phyloP scores from a whole-genome alignment of 2,888 invertebrate genomes.

The Coelopa pilipes region DNA sequence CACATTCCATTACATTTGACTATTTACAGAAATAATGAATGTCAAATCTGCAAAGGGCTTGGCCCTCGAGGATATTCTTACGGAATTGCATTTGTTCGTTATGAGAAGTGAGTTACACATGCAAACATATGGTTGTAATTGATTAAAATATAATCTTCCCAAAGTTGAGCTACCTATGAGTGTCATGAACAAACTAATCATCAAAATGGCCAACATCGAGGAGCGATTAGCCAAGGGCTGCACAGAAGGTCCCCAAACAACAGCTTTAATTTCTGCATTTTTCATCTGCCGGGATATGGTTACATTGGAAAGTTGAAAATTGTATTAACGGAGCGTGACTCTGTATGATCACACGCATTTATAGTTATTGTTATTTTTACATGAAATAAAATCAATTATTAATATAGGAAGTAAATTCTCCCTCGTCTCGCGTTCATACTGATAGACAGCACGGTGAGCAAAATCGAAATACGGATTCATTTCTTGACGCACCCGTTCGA shows the following conservation, averaged over 20 bases:
- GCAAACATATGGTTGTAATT: too few relatives aligned
- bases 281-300: slow-evolving; percentile 75
- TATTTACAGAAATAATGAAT: slow-evolving; percentile 76
- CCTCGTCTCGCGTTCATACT: slow-evolving; percentile 36
- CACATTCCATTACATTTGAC: not conserved
- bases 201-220: slow-evolving; percentile 91
- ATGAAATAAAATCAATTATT: not conserved
- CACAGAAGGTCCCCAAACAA: slow-evolving; percentile 89
- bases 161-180: slow-evolving; percentile 88
- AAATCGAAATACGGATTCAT: slow-evolving; percentile 74
- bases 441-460: slow-evolving; percentile 65
- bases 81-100: slow-evolving; percentile 88
- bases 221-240: slow-evolving; percentile 86
- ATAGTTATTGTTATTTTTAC: not conserved
- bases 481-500: slow-evolving; percentile 70
- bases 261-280: slow-evolving; percentile 90
- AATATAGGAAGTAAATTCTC: not conserved
- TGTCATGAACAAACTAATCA: slow-evolving; percentile 80
- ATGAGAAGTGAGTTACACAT: slow-evolving; percentile 86
- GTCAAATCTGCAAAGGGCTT: slow-evolving; percentile 90
- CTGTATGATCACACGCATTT: not conserved
- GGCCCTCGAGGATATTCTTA: slow-evolving; percentile 91
- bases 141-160: slow-evolving; percentile 54
- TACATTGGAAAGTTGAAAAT: slow-evolving; percentile 55
- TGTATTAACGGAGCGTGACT: not conserved